Evolutionary conservation across 2,113 vertebrate species (phyloP), one percentile per base, ranked within the genome.

Genomic region (Varanus komodoensis): DNA sequence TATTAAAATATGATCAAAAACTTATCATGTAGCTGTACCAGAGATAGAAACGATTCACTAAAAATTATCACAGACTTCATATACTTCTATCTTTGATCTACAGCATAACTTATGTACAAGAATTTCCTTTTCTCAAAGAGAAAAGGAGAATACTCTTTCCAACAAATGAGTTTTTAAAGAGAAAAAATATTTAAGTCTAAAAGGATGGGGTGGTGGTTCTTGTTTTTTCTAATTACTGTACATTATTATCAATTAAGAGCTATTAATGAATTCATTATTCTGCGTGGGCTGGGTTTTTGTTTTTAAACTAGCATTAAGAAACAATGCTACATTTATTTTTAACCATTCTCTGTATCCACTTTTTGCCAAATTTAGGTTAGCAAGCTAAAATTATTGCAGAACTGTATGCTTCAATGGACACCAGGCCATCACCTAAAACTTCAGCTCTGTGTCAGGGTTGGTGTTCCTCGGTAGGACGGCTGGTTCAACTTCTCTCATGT

Each of bases 1-100:
- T 80, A 92, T 2, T 87, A 79, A 94, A 95, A 89, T 86, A 15
- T 81, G 84, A 91, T 83, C 87, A 87, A 92, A 4, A 0, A n/a
- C 0, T 5, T 27, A 86, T 82, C n/a, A 81, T 90, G 91, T 89
- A 88, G 17, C 29, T 89, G 52, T 93, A 69, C 73, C 91, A 81
- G 74, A 93, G 90, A 87, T 4, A 27, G 0, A 92, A 21, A 92
- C 77, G 21, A 57, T 84, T 48, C 81, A 91, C 21, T 67, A 73
- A 90, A 93, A 93, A 83, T 38, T 83, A 85, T 88, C 74, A 87
- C 48, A 81, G 1, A 0, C 0, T 88, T 92, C 44, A 38, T 92
- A 82, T 91, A 89, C 3, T 15, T 82, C 82, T 89, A 7, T 15
- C 80, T 78, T 87, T 89, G 48, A 77, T 64, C 8, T 82, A 11